These are phyloP conservation scores for Bubo blakistoni DNA, from an alignment of 2,113 vertebrate species.

Conservation along the genomic window DNA sequence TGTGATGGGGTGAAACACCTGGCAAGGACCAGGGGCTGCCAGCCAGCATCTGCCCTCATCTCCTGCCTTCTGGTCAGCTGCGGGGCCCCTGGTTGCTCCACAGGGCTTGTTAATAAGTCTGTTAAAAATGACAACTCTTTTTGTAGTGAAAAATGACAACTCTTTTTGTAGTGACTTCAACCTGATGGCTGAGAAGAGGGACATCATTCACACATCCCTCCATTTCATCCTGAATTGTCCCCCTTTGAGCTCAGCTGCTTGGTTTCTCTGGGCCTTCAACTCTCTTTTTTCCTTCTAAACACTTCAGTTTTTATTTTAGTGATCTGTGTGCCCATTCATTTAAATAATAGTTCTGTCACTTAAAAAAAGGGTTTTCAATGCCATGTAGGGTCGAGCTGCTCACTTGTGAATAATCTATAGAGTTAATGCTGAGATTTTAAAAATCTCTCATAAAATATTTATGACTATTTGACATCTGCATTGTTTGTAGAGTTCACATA, in stretches of 20 bases:
- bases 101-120: not conserved
- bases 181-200: not conserved
- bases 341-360: not conserved
- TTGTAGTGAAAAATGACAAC: not conserved
- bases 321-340: not conserved
- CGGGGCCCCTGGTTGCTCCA: not conserved
- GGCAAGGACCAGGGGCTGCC: not conserved
- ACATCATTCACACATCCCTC: not conserved
- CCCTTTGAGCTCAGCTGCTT: not conserved
- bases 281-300: not conserved
- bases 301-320: not conserved
- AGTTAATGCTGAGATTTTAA: not conserved
- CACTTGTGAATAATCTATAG: not conserved
- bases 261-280: not conserved
- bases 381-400: fast-evolving
- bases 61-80: not conserved
- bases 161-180: not conserved
- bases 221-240: not conserved
- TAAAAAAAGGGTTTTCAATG: not conserved
- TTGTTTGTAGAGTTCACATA: not conserved
- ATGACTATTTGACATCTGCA: not conserved
- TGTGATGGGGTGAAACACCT: not conserved
- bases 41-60: not conserved
- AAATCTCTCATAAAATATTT: not conserved
- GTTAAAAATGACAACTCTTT: not conserved